These are phyloP conservation scores for Ascidia mentula DNA, from an alignment of 23 tunicate genomes.

Conservation along the genomic window DNA sequence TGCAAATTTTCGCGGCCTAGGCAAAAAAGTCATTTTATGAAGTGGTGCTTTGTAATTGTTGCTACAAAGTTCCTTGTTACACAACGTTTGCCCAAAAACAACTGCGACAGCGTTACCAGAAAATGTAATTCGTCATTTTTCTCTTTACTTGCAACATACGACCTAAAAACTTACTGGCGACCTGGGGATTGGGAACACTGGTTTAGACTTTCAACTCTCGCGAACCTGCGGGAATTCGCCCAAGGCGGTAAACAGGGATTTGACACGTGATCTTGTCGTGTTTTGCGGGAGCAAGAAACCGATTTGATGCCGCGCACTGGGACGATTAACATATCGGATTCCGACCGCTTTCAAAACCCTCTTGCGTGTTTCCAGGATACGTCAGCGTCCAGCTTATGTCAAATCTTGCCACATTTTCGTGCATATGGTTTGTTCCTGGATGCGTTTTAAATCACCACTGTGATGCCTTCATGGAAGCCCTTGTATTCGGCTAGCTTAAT, in stretches of 20 bases:
- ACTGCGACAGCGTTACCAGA: not conserved
- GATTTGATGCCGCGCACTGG: not conserved
- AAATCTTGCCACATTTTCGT: not conserved
- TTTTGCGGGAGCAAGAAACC: not conserved
- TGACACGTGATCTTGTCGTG: slow-evolving; percentile 4
- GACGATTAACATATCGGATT: not conserved
- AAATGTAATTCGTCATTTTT: no score
- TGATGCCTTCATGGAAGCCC: no score
- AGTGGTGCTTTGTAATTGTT: no score
- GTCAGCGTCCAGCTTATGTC: not conserved
- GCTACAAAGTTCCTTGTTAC: no score
- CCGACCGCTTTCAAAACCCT: not conserved
- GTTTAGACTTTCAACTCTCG: no score
- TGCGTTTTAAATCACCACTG: not conserved
- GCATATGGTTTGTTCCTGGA: not conserved
- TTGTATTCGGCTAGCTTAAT: no score
- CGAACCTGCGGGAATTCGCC: not conserved
- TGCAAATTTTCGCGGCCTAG: no score
- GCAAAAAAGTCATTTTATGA: no score
- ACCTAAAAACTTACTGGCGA: no score
- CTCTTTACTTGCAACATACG: no score
- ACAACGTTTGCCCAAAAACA: no score
- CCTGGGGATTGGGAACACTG: no score
- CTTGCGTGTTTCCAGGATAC: not conserved
- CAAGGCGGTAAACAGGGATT: not conserved